Percentiles rank a stretch among this genome's conserved stretches.
phyloP scores from a whole-genome alignment of 2,113 vertebrate genomes.

The Spermophilus dauricus region DNA sequence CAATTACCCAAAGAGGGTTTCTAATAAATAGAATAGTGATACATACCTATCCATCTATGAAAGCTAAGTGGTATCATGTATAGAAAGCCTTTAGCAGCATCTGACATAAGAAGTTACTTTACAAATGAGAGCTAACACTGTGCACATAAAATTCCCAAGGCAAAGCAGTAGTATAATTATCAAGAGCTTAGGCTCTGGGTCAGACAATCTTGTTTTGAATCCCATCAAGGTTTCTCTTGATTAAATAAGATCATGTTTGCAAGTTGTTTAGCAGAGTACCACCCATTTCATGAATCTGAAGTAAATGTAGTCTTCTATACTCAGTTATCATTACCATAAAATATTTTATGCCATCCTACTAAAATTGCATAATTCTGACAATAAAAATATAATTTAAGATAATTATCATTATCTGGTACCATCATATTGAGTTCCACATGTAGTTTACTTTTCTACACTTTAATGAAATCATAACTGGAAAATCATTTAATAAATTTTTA shows the following conservation, averaged over 20 bases:
- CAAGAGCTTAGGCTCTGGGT: not conserved
- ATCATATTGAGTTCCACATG: not conserved
- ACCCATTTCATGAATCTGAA: not conserved
- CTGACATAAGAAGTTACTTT: not conserved
- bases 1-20: not conserved
- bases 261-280: not conserved
- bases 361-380: not conserved
- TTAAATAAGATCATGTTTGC: not conserved
- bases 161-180: not conserved
- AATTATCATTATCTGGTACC: not conserved
- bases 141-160: not conserved
- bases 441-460: not conserved
- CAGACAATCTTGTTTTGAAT: not conserved
- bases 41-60: not conserved
- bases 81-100: not conserved
- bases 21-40: not conserved
- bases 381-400: conserved; percentile 31
- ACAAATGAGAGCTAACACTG: not conserved
- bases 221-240: not conserved
- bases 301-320: not conserved
- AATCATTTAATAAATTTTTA: not conserved
- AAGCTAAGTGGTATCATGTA: not conserved
- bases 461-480: not conserved
- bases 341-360: not conserved
- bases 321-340: not conserved